Base-by-base conservation (phyloP, 2,113 vertebrate genomes). In the Gallinago paraguaiae region DNA sequence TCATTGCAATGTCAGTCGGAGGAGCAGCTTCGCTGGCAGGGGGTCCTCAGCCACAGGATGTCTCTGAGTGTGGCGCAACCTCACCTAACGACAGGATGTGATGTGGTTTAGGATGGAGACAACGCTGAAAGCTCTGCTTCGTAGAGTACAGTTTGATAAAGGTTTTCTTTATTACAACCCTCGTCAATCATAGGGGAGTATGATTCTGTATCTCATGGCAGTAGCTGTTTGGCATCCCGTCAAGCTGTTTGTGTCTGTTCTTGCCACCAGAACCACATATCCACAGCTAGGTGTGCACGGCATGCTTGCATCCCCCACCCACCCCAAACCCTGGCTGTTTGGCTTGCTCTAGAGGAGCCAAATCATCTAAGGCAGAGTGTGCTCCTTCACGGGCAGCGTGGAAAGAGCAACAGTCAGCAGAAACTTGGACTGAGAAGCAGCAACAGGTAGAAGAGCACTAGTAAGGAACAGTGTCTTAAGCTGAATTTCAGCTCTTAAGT, bases 1-100 rank as follows among this genome's bases (percentile, higher is more conserved):
- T 24, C 25, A 2, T 0, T 59, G 13, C 50, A 2, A 0, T 3
- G 17, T 7, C 60, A 83, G 57, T 51, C 3, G 0, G 13, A 53
- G 41, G 6, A 82, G 65, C 31, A 6, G 53, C n/a, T 37, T 48
- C 0, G 0, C 63, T 51, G 61, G 25, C 0, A 1, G 5, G 3
- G 30, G 63, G 35, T 86, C 43, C 43, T 79, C 33, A n/a, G 61
- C 12, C 24, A 4, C 1, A 3, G 41, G 33, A 24, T 13, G 61
- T 46, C 72, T 74, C 19, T 13, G 39, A 20, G 53, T 35, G 69
- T 23, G 4, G 0, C 63, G 16, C 7, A 12, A 64, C 53, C 69
- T 82, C 46, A 23, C 33, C 56, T 31, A 20, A 48, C 1, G 14
- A 6, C 82, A 67, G 59, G 75, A 59, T 56, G 63, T 14, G 39